Evolutionary conservation across 2,888 invertebrate species (phyloP), one percentile per base, ranked within the genome.

Genomic region (Chrysomela aeneicollis): DNA sequence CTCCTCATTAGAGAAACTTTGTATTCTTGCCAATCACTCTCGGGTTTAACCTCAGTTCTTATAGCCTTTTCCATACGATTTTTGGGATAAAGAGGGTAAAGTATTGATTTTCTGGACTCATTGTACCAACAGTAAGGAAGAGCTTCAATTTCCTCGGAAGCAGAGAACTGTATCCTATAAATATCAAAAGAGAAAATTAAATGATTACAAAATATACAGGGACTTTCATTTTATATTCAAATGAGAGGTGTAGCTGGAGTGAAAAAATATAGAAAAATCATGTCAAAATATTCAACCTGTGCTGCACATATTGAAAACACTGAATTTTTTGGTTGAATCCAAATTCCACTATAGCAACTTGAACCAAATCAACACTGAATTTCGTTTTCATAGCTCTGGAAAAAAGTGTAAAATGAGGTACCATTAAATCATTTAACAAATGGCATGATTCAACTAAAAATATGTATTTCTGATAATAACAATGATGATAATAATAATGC

Each of bases 51-150:
- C 26, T 51, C 21, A 21, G 18, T 51, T 22, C 12, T 51, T 21
- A 51, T 51, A 10, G 51, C 51, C 12, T 51, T 51, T 22, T 51
- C 51, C 51, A 51, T 51, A 15, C 51, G 51, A 22, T 51, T 51
- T 19, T 51, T 51, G 9, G 51, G 51, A 51, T 21, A 21, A 18
- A 1, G 4, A 21, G 51, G 21, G 51, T 51, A 21, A 19, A 51
- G 21, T 22, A 51, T 22, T 22, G 51, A 0, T 12, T 22, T 51
- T 9, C 22, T 51, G 51, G 51, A 21, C 26, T 12, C 22, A 51
- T 51, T 51, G 12, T 51, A 51, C 51, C 51, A 51, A 51, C 51
- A 51, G 22, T 51, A 22, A 21, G 22, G 51, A 21, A 51, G 21
- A 21, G 51, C n/a, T 21, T 19, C 22, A 8, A 51, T 26, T 12